phyloP scores from a whole-genome alignment of 2,797 vertebrate genomes.

The Chiroxiphia lanceolata region DNA sequence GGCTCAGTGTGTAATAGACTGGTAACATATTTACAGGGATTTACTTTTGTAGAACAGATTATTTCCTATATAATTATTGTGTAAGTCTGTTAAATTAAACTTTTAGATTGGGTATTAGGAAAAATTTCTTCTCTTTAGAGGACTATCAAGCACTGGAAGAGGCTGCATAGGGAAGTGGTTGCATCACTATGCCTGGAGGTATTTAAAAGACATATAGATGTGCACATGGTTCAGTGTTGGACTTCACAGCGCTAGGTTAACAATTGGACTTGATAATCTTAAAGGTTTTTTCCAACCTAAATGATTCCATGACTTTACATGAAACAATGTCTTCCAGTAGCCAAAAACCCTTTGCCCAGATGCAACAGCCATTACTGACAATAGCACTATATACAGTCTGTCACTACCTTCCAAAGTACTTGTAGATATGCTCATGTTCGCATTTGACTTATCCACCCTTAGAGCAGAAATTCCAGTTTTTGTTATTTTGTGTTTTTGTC shows the following conservation, averaged over 20 bases:
- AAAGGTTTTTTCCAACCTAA: neutral
- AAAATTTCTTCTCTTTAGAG: neutral
- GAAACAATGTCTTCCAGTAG: neutral
- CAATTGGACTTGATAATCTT: neutral
- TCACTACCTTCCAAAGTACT: neutral
- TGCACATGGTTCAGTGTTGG: neutral
- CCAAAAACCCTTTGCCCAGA: neutral
- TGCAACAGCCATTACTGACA: neutral
- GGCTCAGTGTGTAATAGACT: neutral
- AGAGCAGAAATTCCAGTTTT: neutral
- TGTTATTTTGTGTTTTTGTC: rapidly evolving
- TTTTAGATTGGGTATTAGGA: neutral
- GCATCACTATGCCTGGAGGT: neutral
- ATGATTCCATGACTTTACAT: neutral
- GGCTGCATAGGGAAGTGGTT: neutral
- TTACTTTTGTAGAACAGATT: neutral
- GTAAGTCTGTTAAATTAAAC: neutral
- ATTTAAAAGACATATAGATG: neutral
- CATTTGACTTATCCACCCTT: neutral
- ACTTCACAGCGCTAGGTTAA: neutral
- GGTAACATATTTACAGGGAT: neutral
- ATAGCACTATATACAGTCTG: rapidly evolving
- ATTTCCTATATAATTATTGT: neutral
- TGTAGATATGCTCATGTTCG: neutral
- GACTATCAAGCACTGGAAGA: neutral